phyloP scores from a whole-genome alignment of 2,797 vertebrate genomes.

The Periparus ater region DNA sequence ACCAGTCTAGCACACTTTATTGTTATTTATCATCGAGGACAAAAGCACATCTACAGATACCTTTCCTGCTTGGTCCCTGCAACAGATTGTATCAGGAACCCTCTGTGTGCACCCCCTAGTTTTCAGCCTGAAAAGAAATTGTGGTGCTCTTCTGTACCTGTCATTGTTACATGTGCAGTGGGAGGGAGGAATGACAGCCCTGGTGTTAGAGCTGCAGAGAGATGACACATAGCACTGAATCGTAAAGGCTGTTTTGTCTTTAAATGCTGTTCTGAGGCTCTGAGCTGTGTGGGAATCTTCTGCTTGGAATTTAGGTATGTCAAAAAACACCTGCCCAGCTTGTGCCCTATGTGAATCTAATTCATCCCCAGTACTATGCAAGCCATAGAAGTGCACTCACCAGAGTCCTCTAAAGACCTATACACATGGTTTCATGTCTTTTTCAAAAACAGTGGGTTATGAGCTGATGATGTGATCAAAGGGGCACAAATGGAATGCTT shows the following conservation, averaged over 20 bases:
- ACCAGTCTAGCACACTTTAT: neutral
- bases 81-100: neutral
- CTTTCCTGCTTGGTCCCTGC: neutral
- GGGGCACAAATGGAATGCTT: neutral
- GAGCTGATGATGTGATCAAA: neutral
- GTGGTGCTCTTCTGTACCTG: neutral
- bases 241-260: slow-evolving; percentile 26
- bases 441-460: neutral
- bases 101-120: neutral
- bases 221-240: slow-evolving; percentile 4
- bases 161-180: slow-evolving; percentile 1
- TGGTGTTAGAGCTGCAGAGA: neutral
- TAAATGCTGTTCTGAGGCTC: neutral
- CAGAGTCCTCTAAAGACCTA: neutral
- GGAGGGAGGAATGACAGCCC: slow-evolving; percentile 9
- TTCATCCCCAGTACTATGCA: neutral
- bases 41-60: neutral
- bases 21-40: neutral
- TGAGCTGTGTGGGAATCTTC: neutral
- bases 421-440: neutral
- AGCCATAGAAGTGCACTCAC: neutral
- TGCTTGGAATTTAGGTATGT: neutral
- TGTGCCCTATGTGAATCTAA: neutral
- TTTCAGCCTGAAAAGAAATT: neutral
- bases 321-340: neutral